Evolutionary conservation across 2,113 vertebrate genomes (phyloP).

Genomic region (chimpanzee (Pan troglodytes)): NHGRI_mPanTro3-v2.1_pri NC_072420.2:24022501-24023000

Average conservation of each 20-base stretch:
- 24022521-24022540: background rate
- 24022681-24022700: background rate
- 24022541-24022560: slow-evolving; percentile 31
- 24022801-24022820: background rate
- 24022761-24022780: background rate
- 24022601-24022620: slow-evolving; percentile 34
- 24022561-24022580: slow-evolving; percentile 42
- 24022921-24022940: too few relatives aligned
- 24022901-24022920: too few relatives aligned
- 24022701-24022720: background rate
- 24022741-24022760: background rate
- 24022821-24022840: too few relatives aligned
- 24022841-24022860: too few relatives aligned
- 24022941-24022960: background rate
- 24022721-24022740: background rate
- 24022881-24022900: too few relatives aligned
- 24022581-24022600: slow-evolving; percentile 11
- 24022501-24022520: background rate
- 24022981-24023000: background rate
- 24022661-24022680: slow-evolving; percentile 2
- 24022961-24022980: background rate
- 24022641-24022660: background rate
- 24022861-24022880: too few relatives aligned
- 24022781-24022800: background rate
- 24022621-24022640: background rate